Evolutionary conservation across 1,140 invertebrate genomes (phyloP).

Genomic region (Drosophila busckii): DNA sequence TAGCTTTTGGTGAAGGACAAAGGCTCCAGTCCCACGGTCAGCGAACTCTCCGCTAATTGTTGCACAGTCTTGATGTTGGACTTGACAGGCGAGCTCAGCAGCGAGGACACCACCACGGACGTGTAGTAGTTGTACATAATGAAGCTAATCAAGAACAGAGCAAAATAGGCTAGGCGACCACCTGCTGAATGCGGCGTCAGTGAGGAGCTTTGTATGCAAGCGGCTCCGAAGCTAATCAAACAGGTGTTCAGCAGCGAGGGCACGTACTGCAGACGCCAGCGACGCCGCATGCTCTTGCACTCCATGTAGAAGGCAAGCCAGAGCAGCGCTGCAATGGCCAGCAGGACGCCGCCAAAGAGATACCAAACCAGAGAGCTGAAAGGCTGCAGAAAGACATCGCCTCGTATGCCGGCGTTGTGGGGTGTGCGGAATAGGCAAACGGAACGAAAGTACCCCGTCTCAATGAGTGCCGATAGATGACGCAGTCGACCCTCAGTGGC

Average conservation of each 20-base stretch:
- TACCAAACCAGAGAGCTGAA: constrained; percentile 60
- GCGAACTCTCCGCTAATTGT: constrained; percentile 64
- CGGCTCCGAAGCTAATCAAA: constrained; percentile 61
- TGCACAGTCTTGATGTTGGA: constrained; percentile 60
- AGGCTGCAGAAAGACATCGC: constrained; percentile 62
- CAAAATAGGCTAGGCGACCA: constrained; percentile 56
- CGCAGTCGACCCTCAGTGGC: constrained; percentile 44
- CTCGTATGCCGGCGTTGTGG: constrained; percentile 53
- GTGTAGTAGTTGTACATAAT: constrained; percentile 77
- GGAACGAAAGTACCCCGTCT: constrained; percentile 53
- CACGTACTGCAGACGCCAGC: constrained; percentile 33
- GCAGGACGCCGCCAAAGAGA: constrained; percentile 41
- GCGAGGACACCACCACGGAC: constrained; percentile 65
- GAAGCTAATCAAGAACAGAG: constrained; percentile 59
- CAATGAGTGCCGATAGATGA: constrained; percentile 44
- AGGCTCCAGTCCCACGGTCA: constrained; percentile 60
- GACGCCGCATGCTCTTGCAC: constrained; percentile 22
- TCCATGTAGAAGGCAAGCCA: constrained; percentile 62
- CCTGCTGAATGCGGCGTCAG: constrained; percentile 56
- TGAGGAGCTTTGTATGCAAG: constrained; percentile 63
- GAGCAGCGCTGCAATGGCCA: constrained; percentile 40
- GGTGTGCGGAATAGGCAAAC: constrained; percentile 72
- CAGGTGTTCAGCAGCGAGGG: constrained; percentile 56
- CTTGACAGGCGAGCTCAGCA: constrained; percentile 67
- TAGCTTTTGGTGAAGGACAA: constrained; percentile 58